These are phyloP conservation scores for Aphis gossypii DNA, from an alignment of 1,140 invertebrate species.

Conservation along the genomic window DNA sequence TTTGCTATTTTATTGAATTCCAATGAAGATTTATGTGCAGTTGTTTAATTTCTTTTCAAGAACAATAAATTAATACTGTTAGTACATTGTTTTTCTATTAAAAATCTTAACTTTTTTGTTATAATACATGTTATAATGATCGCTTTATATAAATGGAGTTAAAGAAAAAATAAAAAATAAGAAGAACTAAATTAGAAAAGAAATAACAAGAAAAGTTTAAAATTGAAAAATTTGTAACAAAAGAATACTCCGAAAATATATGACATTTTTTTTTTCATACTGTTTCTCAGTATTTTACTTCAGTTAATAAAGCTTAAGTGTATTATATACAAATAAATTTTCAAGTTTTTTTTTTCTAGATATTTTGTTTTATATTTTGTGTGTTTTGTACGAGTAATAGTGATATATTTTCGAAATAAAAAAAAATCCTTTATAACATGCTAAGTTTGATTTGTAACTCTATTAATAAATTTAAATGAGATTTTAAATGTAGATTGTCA, in stretches of 20 bases:
- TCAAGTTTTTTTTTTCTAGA: not conserved
- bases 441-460: not conserved
- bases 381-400: not conserved
- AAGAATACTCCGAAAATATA: not conserved
- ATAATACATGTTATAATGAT: not conserved
- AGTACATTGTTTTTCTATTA: not conserved
- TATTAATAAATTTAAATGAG: not conserved
- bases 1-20: not conserved
- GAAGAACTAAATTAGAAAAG: not conserved
- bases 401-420: not conserved
- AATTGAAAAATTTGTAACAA: not conserved
- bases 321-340: not conserved
- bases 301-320: not conserved
- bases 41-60: not conserved
- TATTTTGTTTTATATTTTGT: not conserved
- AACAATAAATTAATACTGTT: not conserved
- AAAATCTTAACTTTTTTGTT: not conserved
- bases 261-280: not conserved
- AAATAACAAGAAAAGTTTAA: conserved; percentile 29
- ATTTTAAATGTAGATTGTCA: not conserved
- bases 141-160: not conserved
- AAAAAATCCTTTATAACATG: not conserved
- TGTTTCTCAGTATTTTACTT: not conserved
- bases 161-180: not conserved
- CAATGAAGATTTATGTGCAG: not conserved